Percentiles rank a stretch among this genome's conserved stretches.
Evolutionary conservation across 2,797 vertebrate species (phyloP).

Genomic region (Pyrocephalus nanus): DNA sequence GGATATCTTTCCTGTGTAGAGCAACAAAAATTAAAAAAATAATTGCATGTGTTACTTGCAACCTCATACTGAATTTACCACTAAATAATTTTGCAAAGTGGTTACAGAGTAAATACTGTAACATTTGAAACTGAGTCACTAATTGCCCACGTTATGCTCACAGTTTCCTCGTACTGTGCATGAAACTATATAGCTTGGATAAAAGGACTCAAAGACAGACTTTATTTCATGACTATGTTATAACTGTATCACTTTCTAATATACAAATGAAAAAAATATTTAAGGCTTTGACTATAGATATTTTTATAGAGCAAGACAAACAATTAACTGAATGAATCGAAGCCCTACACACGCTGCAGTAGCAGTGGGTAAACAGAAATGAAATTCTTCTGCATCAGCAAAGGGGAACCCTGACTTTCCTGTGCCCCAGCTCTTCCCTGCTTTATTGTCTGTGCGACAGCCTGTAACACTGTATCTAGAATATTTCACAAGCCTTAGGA

Average conservation of each 20-base stretch:
- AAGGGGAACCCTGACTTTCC: neutral
- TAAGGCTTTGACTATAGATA: neutral
- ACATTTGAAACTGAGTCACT: neutral
- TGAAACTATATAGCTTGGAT: neutral
- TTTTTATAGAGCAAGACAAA: neutral
- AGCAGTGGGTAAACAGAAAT: neutral
- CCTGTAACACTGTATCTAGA: neutral
- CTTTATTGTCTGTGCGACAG: fast-evolving
- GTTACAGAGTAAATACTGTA: neutral
- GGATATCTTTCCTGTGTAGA: neutral
- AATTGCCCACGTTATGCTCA: neutral
- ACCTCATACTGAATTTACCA: neutral
- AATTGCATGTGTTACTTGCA: neutral
- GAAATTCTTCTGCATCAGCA: neutral
- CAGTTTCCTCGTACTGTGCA: neutral
- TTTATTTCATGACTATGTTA: neutral
- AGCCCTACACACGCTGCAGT: neutral
- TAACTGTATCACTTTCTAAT: neutral
- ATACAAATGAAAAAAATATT: neutral
- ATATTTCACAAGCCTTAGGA: neutral
- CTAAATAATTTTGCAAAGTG: neutral
- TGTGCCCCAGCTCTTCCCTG: neutral
- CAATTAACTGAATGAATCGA: neutral
- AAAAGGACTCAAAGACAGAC: neutral
- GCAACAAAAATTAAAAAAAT: neutral